Evolutionary conservation across 2,797 vertebrate species (phyloP).

Genomic region (Malacoctenus gilli): DNA sequence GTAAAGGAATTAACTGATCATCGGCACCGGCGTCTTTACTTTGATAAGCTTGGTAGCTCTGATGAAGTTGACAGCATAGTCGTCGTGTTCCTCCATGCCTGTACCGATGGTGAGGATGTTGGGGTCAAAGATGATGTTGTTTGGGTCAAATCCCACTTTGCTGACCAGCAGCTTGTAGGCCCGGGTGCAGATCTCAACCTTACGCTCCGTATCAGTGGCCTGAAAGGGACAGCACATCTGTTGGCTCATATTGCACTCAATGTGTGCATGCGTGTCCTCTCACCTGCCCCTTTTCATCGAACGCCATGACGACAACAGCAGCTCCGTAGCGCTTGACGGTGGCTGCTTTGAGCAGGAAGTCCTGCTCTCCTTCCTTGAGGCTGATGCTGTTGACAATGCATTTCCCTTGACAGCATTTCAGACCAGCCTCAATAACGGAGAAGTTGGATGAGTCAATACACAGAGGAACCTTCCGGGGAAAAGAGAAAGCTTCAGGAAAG

Average conservation of each 20-base stretch:
- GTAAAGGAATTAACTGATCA: too few relatives aligned
- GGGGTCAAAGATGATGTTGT: constrained; percentile 98
- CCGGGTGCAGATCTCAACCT: constrained; percentile 89
- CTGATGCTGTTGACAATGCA: constrained; percentile 98
- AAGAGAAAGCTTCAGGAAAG: not conserved
- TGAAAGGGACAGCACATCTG: constrained; percentile 46
- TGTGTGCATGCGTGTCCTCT: not conserved
- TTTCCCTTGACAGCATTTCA: constrained; percentile 96
- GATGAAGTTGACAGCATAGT: constrained; percentile 92
- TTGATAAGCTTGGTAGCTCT: constrained; percentile 89
- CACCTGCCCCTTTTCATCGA: constrained; percentile 95
- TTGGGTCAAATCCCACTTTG: constrained; percentile 88
- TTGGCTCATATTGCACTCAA: not conserved
- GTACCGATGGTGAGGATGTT: constrained; percentile 98
- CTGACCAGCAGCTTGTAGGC: constrained; percentile 88
- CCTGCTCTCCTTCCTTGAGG: constrained; percentile 93
- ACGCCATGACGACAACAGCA: constrained; percentile 96
- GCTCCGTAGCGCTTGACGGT: constrained; percentile 91
- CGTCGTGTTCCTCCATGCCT: constrained; percentile 95
- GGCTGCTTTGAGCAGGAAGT: constrained; percentile 87
- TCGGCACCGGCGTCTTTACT: constrained; percentile 77
- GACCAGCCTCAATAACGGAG: constrained; percentile 91
- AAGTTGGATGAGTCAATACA: constrained; percentile 98
- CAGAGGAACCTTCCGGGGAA: constrained; percentile 86
- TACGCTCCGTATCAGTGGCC: constrained; percentile 90